Evolutionary conservation across 2,797 vertebrate species (phyloP).

Genomic region (Enteromius trimaculatus): DNA sequence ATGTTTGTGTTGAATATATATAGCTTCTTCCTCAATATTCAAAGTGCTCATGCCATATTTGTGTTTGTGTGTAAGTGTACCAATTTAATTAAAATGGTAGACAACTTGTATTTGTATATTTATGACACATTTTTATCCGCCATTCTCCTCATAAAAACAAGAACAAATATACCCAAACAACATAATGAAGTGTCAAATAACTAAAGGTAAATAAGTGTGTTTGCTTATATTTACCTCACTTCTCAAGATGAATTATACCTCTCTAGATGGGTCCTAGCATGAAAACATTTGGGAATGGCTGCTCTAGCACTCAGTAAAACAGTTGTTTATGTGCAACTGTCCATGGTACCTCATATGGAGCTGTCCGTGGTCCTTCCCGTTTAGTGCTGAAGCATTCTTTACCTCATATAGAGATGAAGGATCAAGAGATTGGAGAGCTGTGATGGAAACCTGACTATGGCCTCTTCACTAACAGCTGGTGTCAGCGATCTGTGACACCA

Average conservation of each 20-base stretch:
- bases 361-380: constrained; percentile 4
- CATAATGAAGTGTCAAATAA: background rate
- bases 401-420: constrained; percentile 33
- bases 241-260: background rate
- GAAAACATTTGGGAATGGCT: background rate
- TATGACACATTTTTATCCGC: background rate
- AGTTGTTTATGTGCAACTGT: constrained; percentile 7
- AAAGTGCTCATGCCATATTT: background rate
- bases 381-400: constrained; percentile 39
- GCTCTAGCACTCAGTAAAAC: background rate
- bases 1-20: background rate
- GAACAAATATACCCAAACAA: background rate
- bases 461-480: constrained; percentile 42
- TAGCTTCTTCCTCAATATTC: background rate
- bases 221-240: background rate
- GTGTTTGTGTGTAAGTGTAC: background rate
- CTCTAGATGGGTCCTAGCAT: background rate
- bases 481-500: constrained; percentile 43
- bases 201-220: background rate
- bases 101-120: background rate
- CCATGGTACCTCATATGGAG: background rate
- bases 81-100: background rate
- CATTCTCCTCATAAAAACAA: background rate
- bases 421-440: constrained; percentile 37
- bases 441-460: constrained; percentile 38